Base-by-base conservation (phyloP, 2,888 invertebrate species). In the Allophyes oxyacanthae region DNA sequence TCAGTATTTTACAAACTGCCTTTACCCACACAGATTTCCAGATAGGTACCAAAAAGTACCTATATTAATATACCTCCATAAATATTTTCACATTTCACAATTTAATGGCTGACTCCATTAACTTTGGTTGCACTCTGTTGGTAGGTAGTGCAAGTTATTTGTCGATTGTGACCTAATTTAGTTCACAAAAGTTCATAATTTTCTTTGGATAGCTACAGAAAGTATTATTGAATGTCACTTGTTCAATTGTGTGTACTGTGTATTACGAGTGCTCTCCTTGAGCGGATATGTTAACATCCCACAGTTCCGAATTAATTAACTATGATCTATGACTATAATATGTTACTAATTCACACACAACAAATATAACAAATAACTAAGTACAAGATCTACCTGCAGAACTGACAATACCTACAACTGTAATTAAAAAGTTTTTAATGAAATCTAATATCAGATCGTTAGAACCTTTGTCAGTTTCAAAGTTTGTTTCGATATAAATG, bases 401-500 rank as follows among this genome's bases (percentile, higher is more conserved):
- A 55, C 43, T 58, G 48, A 64, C 53, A 51, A 46, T 45, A 14
- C n/a, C n/a, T n/a, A n/a, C 44, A 64, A 60, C 50, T 50, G 63
- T 58, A 59, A 67, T 69, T 57, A 68, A 62, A 70, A 74, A 76
- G 58, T 72, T 72, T 67, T 67, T 67, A 71, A 77, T 77, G 72
- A 72, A 69, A 71, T 77, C 49, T 68, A 65, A 69, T 69, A 72
- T 70, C 67, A 49, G 62, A 72, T 70, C 59, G 54, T 64, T 70
- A 70, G 61, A 64, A 56, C 51, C 57, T 58, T 54, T 67, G 59
- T 53, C 59, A 52, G 60, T 68, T 44, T 15, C 53, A 57, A 78
- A 79, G 71, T 77, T 77, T 76, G 65, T 75, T 69, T 70, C 56
- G 62, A 71, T 71, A 69, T 76, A 76, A 80, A 82, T 74, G 69